Evolutionary conservation across 1,140 invertebrate genomes (phyloP).

Genomic region (Temnothorax nylanderi): DNA sequence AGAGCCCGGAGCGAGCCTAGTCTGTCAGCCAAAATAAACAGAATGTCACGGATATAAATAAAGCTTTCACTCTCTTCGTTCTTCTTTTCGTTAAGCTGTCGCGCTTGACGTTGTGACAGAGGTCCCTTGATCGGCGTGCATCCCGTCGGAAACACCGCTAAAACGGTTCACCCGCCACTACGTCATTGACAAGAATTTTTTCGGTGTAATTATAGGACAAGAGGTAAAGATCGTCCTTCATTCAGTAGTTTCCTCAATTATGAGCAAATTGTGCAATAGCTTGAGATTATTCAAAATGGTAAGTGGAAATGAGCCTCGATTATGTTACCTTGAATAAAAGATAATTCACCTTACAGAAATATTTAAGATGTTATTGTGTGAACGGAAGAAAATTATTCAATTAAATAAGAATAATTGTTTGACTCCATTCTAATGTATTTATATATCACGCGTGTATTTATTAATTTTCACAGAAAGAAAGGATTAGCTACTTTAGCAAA

Average conservation of each 20-base stretch:
- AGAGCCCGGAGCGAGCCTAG: conserved; percentile 54
- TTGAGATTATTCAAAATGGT: neutral
- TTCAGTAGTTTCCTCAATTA: conserved; percentile 22
- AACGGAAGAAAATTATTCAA: neutral
- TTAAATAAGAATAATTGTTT: neutral
- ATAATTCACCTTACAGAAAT: neutral
- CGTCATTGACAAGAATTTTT: conserved; percentile 55
- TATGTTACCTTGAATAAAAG: neutral
- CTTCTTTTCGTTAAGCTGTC: conserved; percentile 64
- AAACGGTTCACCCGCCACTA: conserved; percentile 44
- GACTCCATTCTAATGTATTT: neutral
- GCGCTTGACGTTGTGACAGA: conserved; percentile 50
- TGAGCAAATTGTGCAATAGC: neutral
- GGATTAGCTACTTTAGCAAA: neutral
- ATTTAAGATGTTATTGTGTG: neutral
- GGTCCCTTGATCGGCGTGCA: conserved; percentile 61
- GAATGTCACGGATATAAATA: conserved; percentile 83
- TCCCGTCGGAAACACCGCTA: conserved; percentile 52
- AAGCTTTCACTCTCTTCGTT: conserved; percentile 76
- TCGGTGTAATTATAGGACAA: conserved; percentile 64
- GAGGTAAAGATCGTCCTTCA: neutral
- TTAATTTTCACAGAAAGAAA: neutral
- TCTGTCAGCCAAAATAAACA: conserved; percentile 83
- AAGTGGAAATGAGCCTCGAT: neutral
- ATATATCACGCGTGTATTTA: neutral